Evolutionary conservation across 2,797 vertebrate genomes (phyloP), one percentile per base, ranked within the genome.

Genomic region (Sebastes glaucus): DNA sequence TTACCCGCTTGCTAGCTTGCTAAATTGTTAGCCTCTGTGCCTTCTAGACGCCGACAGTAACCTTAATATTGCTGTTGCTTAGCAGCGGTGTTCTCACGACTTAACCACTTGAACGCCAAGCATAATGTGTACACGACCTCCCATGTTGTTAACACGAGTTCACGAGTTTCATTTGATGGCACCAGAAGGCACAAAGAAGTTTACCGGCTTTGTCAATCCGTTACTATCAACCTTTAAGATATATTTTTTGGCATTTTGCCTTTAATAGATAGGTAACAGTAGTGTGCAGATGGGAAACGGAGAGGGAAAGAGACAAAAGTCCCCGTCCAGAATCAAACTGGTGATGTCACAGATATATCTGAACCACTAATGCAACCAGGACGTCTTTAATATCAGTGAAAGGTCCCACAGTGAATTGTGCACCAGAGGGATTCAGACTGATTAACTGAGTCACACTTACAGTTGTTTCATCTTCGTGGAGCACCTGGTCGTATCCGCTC

Each of bases 401-500:
- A 25, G 63, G 14, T 14, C 8, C 49, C 28, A 18, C 38, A 5
- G 9, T 27, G 80, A 71, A 10, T 6, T 62, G 25, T 42, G 56
- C 63, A 49, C 25, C 30, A 25, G 30, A 74, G 18, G 52, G n/a
- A 71, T 52, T 74, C 32, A 32, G 25, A 23, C 28, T 59, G n/a
- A 56, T 74, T 2, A 25, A 33, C 7, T 1, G 20, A 60, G 77
- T 72, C 60, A 57, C 57, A 97, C 97, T 98, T 93, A 99, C 98
- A 95, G 98, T 99, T 89, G 98, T 99, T 92, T 99, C 98, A 1
- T 99, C 98, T 96, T 99, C 98, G 65, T 99, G 98, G 84, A 99
- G 97, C 93, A 99, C 97, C 95, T 99, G 98, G 95, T 99, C 98
- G 3, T 99, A 99, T 82, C 98, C 98, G 28, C 98, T 99, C 93